Percentiles rank a stretch among this genome's conserved stretches.
Evolutionary conservation across 2,113 vertebrate species (phyloP).

Genomic region (Ictidomys tridecemlineatus): DNA sequence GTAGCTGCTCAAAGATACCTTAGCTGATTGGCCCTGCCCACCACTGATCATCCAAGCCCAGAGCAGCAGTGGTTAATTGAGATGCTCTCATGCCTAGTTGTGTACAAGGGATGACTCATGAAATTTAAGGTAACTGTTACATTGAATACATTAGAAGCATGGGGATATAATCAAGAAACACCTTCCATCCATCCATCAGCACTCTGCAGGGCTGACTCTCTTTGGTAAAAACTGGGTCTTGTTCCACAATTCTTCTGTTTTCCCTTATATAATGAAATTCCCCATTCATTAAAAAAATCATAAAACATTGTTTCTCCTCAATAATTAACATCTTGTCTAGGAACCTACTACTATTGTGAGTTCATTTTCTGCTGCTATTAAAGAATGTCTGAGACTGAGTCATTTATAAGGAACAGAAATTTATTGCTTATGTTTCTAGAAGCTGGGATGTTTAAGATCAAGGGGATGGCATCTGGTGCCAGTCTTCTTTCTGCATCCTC

Average conservation of each 20-base stretch:
- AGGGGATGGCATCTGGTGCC: background rate
- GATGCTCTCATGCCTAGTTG: background rate
- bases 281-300: background rate
- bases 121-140: background rate
- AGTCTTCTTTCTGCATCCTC: background rate
- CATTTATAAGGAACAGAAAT: background rate
- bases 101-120: background rate
- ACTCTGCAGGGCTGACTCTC: background rate
- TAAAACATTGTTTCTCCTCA: conserved; percentile 42
- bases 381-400: background rate
- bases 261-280: background rate
- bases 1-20: background rate
- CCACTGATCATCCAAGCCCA: background rate
- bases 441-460: background rate
- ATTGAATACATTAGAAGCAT: background rate
- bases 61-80: background rate
- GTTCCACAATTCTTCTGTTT: background rate
- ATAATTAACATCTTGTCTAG: background rate
- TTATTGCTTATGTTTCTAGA: background rate
- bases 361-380: background rate
- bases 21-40: background rate
- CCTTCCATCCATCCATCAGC: background rate
- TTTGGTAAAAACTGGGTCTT: conserved; percentile 22
- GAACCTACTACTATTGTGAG: background rate
- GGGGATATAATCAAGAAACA: background rate